A percentile compares a stretch with the other conserved stretches of the same genome.
These are phyloP conservation scores for Zoroaster sp. DNA, from an alignment of 53 echinoderm and acorn worm species.

Conservation along the genomic window DNA sequence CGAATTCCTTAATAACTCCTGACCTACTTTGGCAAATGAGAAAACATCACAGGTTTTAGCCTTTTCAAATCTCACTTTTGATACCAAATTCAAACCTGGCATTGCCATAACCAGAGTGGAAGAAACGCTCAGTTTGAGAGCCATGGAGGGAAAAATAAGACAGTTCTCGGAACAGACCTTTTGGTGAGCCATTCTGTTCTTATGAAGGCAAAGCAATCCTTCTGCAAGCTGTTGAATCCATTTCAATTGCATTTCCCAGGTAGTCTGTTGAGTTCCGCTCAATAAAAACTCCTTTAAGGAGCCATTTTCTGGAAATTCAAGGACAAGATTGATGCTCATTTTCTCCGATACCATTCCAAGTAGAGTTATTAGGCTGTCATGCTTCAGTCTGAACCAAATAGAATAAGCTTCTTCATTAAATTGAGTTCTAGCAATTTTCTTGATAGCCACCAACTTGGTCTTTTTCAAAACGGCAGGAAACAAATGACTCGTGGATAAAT, in stretches of 20 bases:
- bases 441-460: background rate
- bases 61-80: background rate
- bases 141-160: background rate
- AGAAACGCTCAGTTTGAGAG: background rate
- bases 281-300: background rate
- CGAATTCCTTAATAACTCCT: background rate
- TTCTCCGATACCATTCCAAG: background rate
- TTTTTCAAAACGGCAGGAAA: background rate
- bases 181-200: background rate
- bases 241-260: background rate
- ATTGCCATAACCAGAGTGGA: background rate
- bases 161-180: background rate
- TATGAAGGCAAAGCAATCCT: background rate
- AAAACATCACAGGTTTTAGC: background rate
- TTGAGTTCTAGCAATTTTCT: background rate
- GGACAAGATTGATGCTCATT: background rate
- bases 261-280: background rate
- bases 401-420: background rate
- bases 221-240: background rate
- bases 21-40: background rate
- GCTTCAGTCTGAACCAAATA: background rate
- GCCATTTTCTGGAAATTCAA: background rate
- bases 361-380: background rate
- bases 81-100: background rate
- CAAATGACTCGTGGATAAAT: background rate